Base-by-base conservation (phyloP, 2,113 vertebrate genomes). In the Chloropsis cyanopogon region DNA sequence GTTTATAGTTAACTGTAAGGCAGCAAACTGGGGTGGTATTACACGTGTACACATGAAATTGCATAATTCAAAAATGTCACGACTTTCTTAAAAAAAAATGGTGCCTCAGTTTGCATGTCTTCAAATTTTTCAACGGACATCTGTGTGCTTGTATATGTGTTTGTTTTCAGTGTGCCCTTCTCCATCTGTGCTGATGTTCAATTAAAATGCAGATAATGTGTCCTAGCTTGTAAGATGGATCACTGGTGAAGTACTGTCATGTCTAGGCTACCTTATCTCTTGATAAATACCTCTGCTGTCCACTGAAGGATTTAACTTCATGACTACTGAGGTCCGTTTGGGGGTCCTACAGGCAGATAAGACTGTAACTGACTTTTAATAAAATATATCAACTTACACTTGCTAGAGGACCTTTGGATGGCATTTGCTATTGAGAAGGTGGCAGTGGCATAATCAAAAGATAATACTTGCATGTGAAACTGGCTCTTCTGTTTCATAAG, bases 181-280 rank as follows among this genome's bases (percentile, higher is more conserved):
- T 72, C 47, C 12, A 2, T 93, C 59, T 63, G 33, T 81, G 81
- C 69, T 54, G 49, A 47, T 92, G 71, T 75, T 78, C 88, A 95
- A 68, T 97, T 96, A 94, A 96, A 93, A 97, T 97, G 92, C 89
- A 95, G 96, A 89, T 95, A 90, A 93, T 81, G 73, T 85, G 82
- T 88, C 84, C 70, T 44, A 29, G 50, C 66, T 65, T 87, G 82
- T 92, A 92, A 96, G 88, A 97, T 94, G 90, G 88, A 95, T 97
- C 50, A 37, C 84, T 83, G 54, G 81, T 95, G 61, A 91, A 84
- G 77, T 73, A 17, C 54, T 96, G 92, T 92, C 92, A 76, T 94
- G 91, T 95, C 82, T 93, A 41, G 63, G 79, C 65, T 92, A 80
- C 52, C 73, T 96, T 96, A 92, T 97, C 91, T 86, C 71, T 47